Conservation (phyloP, 2,113 vertebrate species). For the Notarius lentiginosus region DNA sequence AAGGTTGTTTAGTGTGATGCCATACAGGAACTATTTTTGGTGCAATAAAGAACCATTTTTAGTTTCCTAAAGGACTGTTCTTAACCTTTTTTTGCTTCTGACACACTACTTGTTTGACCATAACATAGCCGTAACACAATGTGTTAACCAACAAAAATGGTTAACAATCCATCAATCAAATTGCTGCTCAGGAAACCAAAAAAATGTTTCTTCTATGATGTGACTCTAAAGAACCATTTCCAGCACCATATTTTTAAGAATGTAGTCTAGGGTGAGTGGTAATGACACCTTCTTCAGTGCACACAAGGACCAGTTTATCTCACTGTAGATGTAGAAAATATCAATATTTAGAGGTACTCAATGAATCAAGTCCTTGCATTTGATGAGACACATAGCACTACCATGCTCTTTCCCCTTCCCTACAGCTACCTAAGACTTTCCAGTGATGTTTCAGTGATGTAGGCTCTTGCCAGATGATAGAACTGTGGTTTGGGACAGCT, state of each 20-base stretch:
- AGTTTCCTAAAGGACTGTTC: not conserved
- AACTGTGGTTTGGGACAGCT: conserved; percentile 40
- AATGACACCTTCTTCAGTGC: not conserved
- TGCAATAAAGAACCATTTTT: not conserved
- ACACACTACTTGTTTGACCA: not conserved
- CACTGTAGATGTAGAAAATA: not conserved
- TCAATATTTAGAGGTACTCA: not conserved
- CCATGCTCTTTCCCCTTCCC: not conserved
- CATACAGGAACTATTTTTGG: not conserved
- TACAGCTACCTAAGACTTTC: not conserved
- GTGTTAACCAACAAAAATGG: not conserved
- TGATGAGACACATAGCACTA: not conserved
- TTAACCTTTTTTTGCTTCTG: not conserved
- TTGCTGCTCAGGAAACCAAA: not conserved
- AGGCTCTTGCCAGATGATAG: conserved; percentile 37
- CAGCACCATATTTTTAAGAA: not conserved
- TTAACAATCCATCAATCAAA: not conserved
- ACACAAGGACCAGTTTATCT: not conserved
- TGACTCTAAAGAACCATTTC: not conserved
- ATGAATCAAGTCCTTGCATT: not conserved
- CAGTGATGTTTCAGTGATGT: conserved; percentile 19
- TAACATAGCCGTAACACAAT: not conserved
- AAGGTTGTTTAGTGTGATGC: not conserved
- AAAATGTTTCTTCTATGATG: not conserved
- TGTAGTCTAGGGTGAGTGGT: not conserved